phyloP scores from a whole-genome alignment of 2,113 vertebrate genomes.

The Myrmecobius fasciatus region DNA sequence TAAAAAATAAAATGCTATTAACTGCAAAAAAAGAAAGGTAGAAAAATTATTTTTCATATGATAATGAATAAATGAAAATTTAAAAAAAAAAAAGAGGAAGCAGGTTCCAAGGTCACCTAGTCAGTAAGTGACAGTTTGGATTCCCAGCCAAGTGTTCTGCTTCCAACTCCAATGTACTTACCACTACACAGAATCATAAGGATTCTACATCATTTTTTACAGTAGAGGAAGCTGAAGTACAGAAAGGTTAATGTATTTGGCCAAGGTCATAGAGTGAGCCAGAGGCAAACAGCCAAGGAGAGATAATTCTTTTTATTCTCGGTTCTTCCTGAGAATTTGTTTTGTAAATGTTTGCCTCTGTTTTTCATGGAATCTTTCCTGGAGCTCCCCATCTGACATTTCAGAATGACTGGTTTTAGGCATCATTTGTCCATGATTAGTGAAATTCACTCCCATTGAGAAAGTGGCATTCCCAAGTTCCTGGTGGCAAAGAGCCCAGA shows the following conservation, averaged over 20 bases:
- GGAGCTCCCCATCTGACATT: not conserved
- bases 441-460: not conserved
- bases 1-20: too few species aligned
- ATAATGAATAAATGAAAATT: too few species aligned
- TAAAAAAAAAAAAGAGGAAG: not conserved
- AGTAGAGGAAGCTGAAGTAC: not conserved
- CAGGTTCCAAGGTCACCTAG: not conserved
- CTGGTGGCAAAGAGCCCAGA: not conserved
- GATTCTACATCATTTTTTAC: not conserved
- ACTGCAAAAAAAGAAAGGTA: not conserved
- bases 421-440: conserved; percentile 17
- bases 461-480: not conserved
- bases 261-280: conserved; percentile 36
- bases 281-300: not conserved
- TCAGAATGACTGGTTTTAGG: conserved; percentile 12
- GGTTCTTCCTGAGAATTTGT: not conserved
- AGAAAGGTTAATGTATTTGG: conserved; percentile 33
- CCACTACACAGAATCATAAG: not conserved
- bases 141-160: not conserved
- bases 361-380: not conserved
- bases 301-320: not conserved
- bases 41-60: not conserved
- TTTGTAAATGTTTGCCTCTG: not conserved
- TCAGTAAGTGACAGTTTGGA: not conserved
- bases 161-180: not conserved